Evolutionary conservation across 2,797 vertebrate genomes (phyloP), one percentile per base, ranked within the genome.

Genomic region (Lepus oiostolus): DNA sequence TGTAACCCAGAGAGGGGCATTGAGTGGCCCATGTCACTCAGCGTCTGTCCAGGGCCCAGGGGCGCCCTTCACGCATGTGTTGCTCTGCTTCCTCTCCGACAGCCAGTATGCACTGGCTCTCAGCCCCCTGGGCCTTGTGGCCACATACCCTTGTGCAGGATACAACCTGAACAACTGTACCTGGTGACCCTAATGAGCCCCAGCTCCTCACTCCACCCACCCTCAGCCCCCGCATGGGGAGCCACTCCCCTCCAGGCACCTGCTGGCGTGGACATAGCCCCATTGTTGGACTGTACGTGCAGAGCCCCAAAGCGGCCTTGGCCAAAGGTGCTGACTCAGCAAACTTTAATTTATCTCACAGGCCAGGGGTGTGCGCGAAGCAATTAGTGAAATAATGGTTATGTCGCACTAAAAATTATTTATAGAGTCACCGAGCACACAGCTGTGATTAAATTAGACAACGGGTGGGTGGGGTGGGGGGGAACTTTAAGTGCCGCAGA

Each of bases 371-470:
- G 95, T 58, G 85, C 12, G 38, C 95, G 97, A 98, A 96, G 97
- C 97, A 98, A 98, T 97, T 97, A 98, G 97, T 97, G 97, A 97
- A 97, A 98, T 97, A 98, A 97, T 98, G 97, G 97, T 97, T 97
- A 97, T 97, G 97, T 96, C 96, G 94, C 95, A 98, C 97, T 98
- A 98, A 98, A 98, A 96, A 97, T 97, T 98, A 98, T 98, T 98
- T 98, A 98, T 97, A 95, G 97, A 97, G 96, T 97, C 92, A 76
- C 97, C 83, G 13, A 90, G 95, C 97, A 93, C 97, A 96, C 92
- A 96, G 97, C 97, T 97, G 97, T 97, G 97, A 97, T 98, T 97
- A 97, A 98, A 98, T 97, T 97, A 98, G 97, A 97, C 95, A 96
- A 96, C 95, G 42, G 42, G 42, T 93, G 77, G 95, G 93, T 92